phyloP scores from a whole-genome alignment of 2,888 invertebrate species.

The Bruchidius siliquastri region DNA sequence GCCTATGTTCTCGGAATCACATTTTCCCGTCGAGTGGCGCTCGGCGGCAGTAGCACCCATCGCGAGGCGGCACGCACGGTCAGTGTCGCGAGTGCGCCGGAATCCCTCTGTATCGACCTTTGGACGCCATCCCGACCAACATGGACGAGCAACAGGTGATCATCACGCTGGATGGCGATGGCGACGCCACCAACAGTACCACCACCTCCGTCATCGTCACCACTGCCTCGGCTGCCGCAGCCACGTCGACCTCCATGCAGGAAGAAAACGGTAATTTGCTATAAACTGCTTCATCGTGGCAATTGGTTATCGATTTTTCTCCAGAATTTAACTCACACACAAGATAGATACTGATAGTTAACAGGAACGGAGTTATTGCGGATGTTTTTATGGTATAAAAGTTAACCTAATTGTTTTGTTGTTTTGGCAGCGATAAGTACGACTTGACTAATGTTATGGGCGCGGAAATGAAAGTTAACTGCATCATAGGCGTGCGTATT shows the following conservation, averaged over 20 bases:
- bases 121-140: not conserved
- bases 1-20: not conserved
- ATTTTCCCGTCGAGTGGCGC: not conserved
- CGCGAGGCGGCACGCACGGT: not conserved
- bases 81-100: conserved; percentile 1
- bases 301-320: not conserved
- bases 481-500: not conserved
- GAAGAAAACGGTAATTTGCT: conserved; percentile 1
- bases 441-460: not conserved
- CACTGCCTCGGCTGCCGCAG: not conserved
- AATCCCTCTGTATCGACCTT: not conserved
- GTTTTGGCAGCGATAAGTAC: not conserved
- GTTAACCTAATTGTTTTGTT: not conserved
- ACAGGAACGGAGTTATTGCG: not conserved
- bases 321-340: not conserved
- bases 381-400: too few relatives aligned
- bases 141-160: conserved; percentile 1
- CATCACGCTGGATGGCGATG: not conserved
- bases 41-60: not conserved
- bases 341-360: too few relatives aligned
- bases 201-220: not conserved
- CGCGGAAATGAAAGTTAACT: not conserved
- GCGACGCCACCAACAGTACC: not conserved
- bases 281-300: not conserved
- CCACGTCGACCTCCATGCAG: not conserved